These are phyloP conservation scores for Odontesthes bonariensis DNA, from an alignment of 2,113 vertebrate genomes.

Conservation along the genomic window DNA sequence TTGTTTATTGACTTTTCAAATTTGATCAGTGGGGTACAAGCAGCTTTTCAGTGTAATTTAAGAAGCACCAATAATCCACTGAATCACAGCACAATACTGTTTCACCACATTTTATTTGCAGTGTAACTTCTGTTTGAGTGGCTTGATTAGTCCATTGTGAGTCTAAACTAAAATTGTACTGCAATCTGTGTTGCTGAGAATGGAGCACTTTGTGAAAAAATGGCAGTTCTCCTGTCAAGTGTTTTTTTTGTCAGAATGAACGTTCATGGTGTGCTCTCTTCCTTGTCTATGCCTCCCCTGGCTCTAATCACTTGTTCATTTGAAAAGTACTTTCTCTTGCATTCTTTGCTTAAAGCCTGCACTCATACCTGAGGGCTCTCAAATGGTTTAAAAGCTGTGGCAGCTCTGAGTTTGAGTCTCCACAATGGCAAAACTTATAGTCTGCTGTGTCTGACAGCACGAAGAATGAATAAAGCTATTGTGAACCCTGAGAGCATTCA, in stretches of 20 bases:
- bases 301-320: slow-evolving; percentile 7
- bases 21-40: slow-evolving; percentile 6
- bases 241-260: slow-evolving; percentile 36
- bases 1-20: slow-evolving; percentile 29
- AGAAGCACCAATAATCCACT: neutral
- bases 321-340: slow-evolving; percentile 21
- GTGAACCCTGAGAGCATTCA: slow-evolving; percentile 36
- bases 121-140: slow-evolving; percentile 25
- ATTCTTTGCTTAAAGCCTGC: slow-evolving; percentile 17
- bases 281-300: slow-evolving; percentile 27
- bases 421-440: slow-evolving; percentile 37
- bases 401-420: slow-evolving; percentile 8
- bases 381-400: slow-evolving; percentile 35
- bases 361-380: slow-evolving; percentile 38
- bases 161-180: slow-evolving; percentile 31
- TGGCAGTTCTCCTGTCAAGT: slow-evolving; percentile 4
- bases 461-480: slow-evolving; percentile 28
- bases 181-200: slow-evolving; percentile 12
- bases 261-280: slow-evolving; percentile 11
- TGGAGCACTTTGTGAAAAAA: neutral
- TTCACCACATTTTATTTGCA: slow-evolving; percentile 42
- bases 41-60: slow-evolving; percentile 13
- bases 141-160: slow-evolving; percentile 1
- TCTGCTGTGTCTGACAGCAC: slow-evolving; percentile 20
- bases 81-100: slow-evolving; percentile 14